phyloP scores from a whole-genome alignment of 2,888 invertebrate species.

The Dolichopus griseipennis region DNA sequence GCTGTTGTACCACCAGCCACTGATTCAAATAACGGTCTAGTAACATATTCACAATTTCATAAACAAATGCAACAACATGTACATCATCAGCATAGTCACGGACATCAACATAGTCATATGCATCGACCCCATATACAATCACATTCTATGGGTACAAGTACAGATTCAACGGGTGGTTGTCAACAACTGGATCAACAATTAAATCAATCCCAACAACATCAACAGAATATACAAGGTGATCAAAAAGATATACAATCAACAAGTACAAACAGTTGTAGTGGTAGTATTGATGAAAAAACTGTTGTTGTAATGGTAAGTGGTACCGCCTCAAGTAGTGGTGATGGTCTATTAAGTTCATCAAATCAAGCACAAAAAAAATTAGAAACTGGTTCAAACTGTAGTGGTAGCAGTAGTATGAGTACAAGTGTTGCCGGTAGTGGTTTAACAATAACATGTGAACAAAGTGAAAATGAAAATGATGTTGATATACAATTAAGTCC shows the following conservation, averaged over 20 bases:
- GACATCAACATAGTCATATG: conserved; percentile 4
- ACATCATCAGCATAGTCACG: conserved; percentile 13
- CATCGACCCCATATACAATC: conserved; percentile 9
- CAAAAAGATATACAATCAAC: conserved; percentile 23
- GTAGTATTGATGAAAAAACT: conserved; percentile 20
- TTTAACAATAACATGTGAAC: conserved; percentile 36
- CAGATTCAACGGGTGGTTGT: not conserved
- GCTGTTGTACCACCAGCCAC: conserved; percentile 27
- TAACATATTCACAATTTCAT: conserved; percentile 23
- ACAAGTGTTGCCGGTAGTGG: conserved; percentile 32
- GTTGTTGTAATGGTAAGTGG: conserved; percentile 13
- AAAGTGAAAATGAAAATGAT: conserved; percentile 43
- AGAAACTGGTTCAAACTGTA: not conserved
- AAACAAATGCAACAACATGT: conserved; percentile 16
- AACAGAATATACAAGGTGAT: conserved; percentile 24
- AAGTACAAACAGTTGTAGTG: conserved; percentile 14
- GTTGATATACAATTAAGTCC: conserved; percentile 37
- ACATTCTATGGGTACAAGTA: not conserved
- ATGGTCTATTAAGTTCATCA: not conserved
- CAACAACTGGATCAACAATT: conserved; percentile 20
- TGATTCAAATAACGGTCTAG: conserved; percentile 18
- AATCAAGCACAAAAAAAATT: not conserved
- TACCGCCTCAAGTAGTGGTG: conserved; percentile 9
- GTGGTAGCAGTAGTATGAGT: conserved; percentile 25
- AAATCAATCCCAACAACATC: conserved; percentile 27